Base-by-base conservation (phyloP, 2,888 invertebrate species). In the Torymus auratus region DNA sequence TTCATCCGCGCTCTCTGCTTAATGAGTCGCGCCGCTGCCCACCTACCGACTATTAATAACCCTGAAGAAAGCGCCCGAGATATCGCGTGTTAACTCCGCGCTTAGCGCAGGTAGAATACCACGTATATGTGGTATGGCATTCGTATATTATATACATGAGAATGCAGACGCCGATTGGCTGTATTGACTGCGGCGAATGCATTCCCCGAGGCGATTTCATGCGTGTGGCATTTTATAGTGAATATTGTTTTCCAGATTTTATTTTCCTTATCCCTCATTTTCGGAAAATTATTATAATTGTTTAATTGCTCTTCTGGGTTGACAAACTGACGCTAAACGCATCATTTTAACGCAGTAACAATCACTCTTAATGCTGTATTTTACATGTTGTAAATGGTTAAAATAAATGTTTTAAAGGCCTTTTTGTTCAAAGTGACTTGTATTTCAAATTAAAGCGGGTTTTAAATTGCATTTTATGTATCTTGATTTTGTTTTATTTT, bases 21-120 rank as follows among this genome's bases (percentile, higher is more conserved):
- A 84, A 85, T 85, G 84, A 84, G 84, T 85, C 85, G 84, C 84
- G 82, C 41, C 41, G 41, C 83, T 81, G 85, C 86, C 87, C 87
- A 87, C 86, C 88, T 85, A 86, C 86, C 84, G 86, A 79, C 86
- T 88, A 88, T 88, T 88, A 88, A 88, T 88, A 87, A 88, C 86
- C 83, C 84, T 84, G 87, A 84, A 85, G 86, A 86, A 88, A 85
- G 84, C 86, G 83, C 83, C 85, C 83, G 83, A 83, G 83, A 84
- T 83, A 85, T 83, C 84, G 85, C 85, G 83, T 82, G 83, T 84
- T 85, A 83, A 85, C 83, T 85, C 84, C 83, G 7, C 41, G 41
- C 41, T 41, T 41, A 5, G 41, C 28, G 28, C 41, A 41, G 41
- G 41, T 41, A 41, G 41, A 41, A 41, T 81, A 83, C 85, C 78